Base-by-base conservation (phyloP, 2,797 vertebrate genomes). In the Chaetophractus vellerosus region DNA sequence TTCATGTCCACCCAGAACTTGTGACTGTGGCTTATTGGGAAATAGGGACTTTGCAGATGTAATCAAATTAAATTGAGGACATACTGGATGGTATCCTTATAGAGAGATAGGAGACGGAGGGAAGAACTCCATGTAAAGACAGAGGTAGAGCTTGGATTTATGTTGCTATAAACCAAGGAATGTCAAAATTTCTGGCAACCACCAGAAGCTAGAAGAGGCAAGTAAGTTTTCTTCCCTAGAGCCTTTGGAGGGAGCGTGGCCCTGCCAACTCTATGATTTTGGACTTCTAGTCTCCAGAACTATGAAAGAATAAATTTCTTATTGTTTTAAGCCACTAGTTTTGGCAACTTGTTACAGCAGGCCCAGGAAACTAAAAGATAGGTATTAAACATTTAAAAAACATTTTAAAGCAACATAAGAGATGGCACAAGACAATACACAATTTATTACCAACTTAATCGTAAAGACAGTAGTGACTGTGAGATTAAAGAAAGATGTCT, bases 321-420 rank as follows among this genome's bases (percentile, higher is more conserved):
- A 52, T 52, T 52, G 50, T 52, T 52, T 52, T 52, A 52, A 52
- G 15, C 50, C 50, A 52, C 50, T 52, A 16, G 50, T 52, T 52
- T 52, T 52, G 50, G 50, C 12, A 52, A 14, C 9, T 52, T 52
- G 50, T 52, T 52, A 52, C 15, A 16, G 50, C 50, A 52, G 15
- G 50, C 50, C 50, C 15, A 52, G 15, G 14, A 52, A 52, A 52
- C 50, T 4, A 52, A 52, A 16, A 52, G 12, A 15, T 52, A 4
- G 50, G 15, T 16, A 75, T 55, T 74, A 63, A 41, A 74, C 55
- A 84, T 26, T 74, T 75, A 52, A 63, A 74, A 52, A 74, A 9
- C 55, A 82, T 74, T 64, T 83, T 91, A 38, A 91, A 64, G 74
- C n/a, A 91, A 63, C 63, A 64, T 38, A 64, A 82, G 63, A 52